Evolutionary conservation across 2,113 vertebrate genomes (phyloP).

Genomic region (Australoheros scitulus): DNA sequence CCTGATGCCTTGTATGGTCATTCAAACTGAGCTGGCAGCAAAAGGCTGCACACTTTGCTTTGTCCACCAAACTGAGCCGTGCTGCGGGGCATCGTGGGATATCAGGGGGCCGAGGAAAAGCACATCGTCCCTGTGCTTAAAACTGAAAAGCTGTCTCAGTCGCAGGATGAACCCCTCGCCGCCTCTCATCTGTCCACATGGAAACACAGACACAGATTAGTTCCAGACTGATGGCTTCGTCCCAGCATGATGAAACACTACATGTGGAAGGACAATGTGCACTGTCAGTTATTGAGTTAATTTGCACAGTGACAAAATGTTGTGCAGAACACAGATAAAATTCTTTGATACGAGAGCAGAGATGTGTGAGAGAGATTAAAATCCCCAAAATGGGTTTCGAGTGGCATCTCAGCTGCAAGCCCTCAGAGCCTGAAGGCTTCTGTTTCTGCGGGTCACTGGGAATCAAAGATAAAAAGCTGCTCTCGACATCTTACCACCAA

Average conservation of each 20-base stretch:
- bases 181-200: constrained; percentile 24
- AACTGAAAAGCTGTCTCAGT: not conserved
- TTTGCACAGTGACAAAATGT: constrained; percentile 51
- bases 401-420: not conserved
- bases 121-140: not conserved
- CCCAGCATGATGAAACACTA: constrained; percentile 47
- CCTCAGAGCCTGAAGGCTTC: not conserved
- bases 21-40: constrained; percentile 30
- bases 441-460: not conserved
- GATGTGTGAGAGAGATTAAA: not conserved
- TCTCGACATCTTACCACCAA: constrained; percentile 28
- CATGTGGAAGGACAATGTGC: constrained; percentile 30
- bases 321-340: constrained; percentile 34
- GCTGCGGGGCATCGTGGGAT: constrained; percentile 25
- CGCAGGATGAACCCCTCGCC: constrained; percentile 8
- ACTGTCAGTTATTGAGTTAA: constrained; percentile 38
- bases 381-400: not conserved
- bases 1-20: constrained; percentile 61
- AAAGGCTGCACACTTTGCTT: constrained; percentile 10
- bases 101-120: constrained; percentile 6
- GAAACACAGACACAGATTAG: constrained; percentile 50
- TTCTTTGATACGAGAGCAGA: constrained; percentile 2
- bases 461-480: not conserved
- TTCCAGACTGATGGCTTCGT: constrained; percentile 49
- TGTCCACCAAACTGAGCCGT: constrained; percentile 24